Percentiles rank a stretch among this genome's conserved stretches.
Conservation (phyloP, 1,140 invertebrate genomes). For the Drosophila athabasca region DNA sequence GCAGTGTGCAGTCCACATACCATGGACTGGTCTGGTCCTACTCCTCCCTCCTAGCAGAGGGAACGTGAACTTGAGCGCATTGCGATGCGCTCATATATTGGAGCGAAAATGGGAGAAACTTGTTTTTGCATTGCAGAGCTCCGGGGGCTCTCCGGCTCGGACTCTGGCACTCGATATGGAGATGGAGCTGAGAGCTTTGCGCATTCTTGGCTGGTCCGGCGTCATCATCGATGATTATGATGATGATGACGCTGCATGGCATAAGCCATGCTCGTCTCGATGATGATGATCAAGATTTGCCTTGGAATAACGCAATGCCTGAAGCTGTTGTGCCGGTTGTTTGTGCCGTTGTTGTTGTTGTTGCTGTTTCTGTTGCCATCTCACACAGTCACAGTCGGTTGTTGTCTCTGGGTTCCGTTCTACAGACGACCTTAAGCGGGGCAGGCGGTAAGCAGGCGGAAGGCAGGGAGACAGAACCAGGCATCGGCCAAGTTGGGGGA, state of each 20-base stretch:
- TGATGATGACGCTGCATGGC: constrained; percentile 24
- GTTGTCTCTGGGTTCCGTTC: constrained; percentile 65
- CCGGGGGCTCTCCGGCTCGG: too few relatives aligned
- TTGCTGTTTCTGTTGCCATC: not conserved
- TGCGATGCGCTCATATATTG: constrained; percentile 39
- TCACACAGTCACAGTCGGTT: constrained; percentile 11
- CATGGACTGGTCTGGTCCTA: not conserved
- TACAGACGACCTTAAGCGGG: constrained; percentile 79
- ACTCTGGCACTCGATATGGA: not conserved
- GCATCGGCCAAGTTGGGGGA: constrained; percentile 62
- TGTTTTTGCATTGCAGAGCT: too few relatives aligned
- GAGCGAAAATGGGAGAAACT: not conserved
- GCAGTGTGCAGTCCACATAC: constrained; percentile 34
- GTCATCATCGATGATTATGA: constrained; percentile 67
- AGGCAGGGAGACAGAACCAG: constrained; percentile 1
- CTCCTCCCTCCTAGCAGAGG: not conserved
- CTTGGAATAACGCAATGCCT: constrained; percentile 37
- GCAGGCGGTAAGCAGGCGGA: constrained; percentile 5
- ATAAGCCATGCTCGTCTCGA: not conserved
- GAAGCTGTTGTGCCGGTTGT: constrained; percentile 55
- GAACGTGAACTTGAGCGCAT: constrained; percentile 39
- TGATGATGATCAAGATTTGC: constrained; percentile 43
- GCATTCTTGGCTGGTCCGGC: constrained; percentile 67
- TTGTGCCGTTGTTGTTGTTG: constrained; percentile 9
- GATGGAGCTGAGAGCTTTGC: constrained; percentile 1